These are phyloP conservation scores for Glareola pratincola DNA, from an alignment of 2,113 vertebrate species.

Conservation along the genomic window DNA sequence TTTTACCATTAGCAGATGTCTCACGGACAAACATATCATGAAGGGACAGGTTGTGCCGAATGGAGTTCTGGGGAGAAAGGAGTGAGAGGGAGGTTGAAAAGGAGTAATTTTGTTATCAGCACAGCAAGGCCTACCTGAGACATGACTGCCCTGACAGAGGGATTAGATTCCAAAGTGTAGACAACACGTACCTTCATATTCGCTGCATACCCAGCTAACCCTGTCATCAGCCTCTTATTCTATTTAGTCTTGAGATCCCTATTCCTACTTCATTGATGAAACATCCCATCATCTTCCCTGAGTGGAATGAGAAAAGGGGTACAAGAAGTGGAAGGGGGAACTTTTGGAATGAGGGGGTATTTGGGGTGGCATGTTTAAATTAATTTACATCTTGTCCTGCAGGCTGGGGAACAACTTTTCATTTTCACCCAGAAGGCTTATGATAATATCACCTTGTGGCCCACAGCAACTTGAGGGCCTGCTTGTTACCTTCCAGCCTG, in stretches of 20 bases:
- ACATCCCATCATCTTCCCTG: background rate
- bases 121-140: background rate
- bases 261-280: background rate
- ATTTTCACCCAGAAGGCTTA: background rate
- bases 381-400: background rate
- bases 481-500: conserved; percentile 91
- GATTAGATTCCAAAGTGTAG: background rate
- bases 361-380: background rate
- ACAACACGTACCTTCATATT: background rate
- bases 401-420: background rate
- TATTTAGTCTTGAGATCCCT: background rate
- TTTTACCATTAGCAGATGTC: conserved; percentile 83
- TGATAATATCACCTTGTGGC: background rate
- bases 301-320: background rate
- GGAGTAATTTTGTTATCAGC: background rate
- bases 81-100: background rate
- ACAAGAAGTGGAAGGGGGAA: background rate
- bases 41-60: conserved; percentile 94
- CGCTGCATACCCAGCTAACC: background rate
- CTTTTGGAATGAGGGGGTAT: background rate
- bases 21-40: conserved; percentile 95
- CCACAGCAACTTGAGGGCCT: background rate
- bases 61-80: conserved; percentile 85
- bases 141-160: background rate
- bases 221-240: background rate